These are phyloP conservation scores for Cottus gobio DNA, from an alignment of 2,113 vertebrate genomes.

Conservation along the genomic window DNA sequence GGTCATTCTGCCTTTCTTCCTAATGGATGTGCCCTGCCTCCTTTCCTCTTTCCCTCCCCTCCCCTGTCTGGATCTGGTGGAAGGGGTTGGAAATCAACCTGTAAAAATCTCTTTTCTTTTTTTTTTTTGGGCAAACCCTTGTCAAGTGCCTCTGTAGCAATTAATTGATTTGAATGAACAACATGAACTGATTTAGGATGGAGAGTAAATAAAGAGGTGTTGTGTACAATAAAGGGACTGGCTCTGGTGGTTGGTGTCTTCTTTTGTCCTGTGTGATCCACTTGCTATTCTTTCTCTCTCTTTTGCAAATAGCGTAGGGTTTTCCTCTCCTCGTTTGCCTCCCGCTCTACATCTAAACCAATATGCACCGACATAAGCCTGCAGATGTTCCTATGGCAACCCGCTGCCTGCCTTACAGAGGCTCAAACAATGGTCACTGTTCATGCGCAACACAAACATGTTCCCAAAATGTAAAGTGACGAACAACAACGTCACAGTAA, in stretches of 20 bases:
- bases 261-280: constrained; percentile 70
- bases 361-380: constrained; percentile 1
- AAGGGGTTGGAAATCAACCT: constrained; percentile 50
- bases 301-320: neutral
- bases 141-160: constrained; percentile 84
- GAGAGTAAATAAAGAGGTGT: constrained; percentile 81
- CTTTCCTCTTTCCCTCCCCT: constrained; percentile 45
- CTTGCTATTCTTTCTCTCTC: neutral
- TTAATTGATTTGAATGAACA: constrained; percentile 78
- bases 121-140: constrained; percentile 64
- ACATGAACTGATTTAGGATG: constrained; percentile 65
- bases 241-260: constrained; percentile 84
- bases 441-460: neutral
- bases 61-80: constrained; percentile 26
- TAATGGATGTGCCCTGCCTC: constrained; percentile 33
- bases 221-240: constrained; percentile 84
- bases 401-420: neutral
- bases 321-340: constrained; percentile 2
- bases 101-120: constrained; percentile 34
- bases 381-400: constrained; percentile 44
- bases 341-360: constrained; percentile 10
- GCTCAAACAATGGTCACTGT: neutral
- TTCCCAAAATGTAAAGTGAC: neutral
- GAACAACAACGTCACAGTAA: neutral
- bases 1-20: constrained; percentile 35